These are phyloP conservation scores for Spondyliosoma cantharus DNA, from an alignment of 2,797 vertebrate species.

Conservation along the genomic window DNA sequence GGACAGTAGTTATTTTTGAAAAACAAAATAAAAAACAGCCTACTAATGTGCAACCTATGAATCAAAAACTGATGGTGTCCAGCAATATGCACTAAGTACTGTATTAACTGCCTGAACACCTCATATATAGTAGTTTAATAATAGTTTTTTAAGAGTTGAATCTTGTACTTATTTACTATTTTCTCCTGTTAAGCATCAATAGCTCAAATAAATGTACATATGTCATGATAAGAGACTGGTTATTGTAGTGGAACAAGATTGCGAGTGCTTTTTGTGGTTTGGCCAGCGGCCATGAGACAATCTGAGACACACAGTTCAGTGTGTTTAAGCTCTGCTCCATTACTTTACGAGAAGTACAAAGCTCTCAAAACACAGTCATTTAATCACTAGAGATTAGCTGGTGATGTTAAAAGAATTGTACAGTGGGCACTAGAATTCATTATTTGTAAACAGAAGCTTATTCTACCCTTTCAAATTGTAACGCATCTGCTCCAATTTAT, in stretches of 20 bases:
- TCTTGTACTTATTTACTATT: not conserved
- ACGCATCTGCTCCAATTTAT: not conserved
- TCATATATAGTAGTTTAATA: not conserved
- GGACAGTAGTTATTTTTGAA: constrained; percentile 1
- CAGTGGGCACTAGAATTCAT: not conserved
- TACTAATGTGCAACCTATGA: not conserved
- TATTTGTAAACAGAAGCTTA: not conserved
- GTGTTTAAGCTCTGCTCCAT: not conserved
- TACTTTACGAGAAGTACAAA: not conserved
- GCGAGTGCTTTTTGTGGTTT: not conserved
- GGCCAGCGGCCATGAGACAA: not conserved
- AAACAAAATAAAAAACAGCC: not conserved
- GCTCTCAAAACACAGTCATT: not conserved
- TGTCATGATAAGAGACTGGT: not conserved
- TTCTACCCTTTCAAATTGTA: not conserved
- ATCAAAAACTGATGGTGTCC: not conserved
- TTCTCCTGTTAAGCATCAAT: not conserved
- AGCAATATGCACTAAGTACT: not conserved
- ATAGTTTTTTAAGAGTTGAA: not conserved
- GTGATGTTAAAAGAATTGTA: not conserved
- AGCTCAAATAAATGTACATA: not conserved
- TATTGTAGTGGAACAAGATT: not conserved
- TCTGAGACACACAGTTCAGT: not conserved
- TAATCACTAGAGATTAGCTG: constrained; percentile 3
- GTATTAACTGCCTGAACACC: not conserved